Percentiles rank a stretch among this genome's conserved stretches.
These are phyloP conservation scores for Gari tellinella DNA, from an alignment of 2,888 invertebrate genomes.

Conservation along the genomic window DNA sequence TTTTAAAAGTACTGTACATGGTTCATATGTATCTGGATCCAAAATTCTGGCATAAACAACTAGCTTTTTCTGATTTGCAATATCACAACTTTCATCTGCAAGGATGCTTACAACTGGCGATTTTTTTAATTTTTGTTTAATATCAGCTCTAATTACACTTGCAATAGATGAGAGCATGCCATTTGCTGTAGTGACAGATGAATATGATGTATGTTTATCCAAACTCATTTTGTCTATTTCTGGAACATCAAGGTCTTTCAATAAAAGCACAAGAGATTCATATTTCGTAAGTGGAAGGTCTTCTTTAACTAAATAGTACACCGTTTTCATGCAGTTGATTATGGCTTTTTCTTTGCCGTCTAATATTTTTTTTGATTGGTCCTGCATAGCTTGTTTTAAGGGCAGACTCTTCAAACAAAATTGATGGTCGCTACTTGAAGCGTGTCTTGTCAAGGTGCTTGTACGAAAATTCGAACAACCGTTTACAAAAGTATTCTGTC, in stretches of 20 bases:
- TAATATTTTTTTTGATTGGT: too few relatives aligned
- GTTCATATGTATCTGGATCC: neutral
- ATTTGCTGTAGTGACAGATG: neutral
- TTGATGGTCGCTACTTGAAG: too few relatives aligned
- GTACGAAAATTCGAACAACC: too few relatives aligned
- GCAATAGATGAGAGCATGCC: slow-evolving; percentile 1
- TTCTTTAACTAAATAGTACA: neutral
- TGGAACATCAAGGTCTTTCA: neutral
- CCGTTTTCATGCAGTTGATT: neutral
- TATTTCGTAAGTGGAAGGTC: neutral
- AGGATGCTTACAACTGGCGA: slow-evolving; percentile 2
- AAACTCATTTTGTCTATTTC: neutral
- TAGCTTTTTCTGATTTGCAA: neutral
- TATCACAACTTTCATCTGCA: slow-evolving; percentile 3
- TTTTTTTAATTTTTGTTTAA: neutral
- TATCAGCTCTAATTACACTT: neutral
- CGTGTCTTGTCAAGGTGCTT: too few relatives aligned
- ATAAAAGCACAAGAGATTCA: neutral
- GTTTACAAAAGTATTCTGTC: too few relatives aligned
- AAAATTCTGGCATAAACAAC: slow-evolving; percentile 4
- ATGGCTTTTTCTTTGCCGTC: too few relatives aligned
- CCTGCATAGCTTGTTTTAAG: too few relatives aligned
- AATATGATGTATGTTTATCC: slow-evolving; percentile 1
- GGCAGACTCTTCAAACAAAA: too few relatives aligned
- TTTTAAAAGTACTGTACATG: slow-evolving; percentile 2